phyloP scores from a whole-genome alignment of 1,140 invertebrate genomes.

The Brachionus koreanus region DNA sequence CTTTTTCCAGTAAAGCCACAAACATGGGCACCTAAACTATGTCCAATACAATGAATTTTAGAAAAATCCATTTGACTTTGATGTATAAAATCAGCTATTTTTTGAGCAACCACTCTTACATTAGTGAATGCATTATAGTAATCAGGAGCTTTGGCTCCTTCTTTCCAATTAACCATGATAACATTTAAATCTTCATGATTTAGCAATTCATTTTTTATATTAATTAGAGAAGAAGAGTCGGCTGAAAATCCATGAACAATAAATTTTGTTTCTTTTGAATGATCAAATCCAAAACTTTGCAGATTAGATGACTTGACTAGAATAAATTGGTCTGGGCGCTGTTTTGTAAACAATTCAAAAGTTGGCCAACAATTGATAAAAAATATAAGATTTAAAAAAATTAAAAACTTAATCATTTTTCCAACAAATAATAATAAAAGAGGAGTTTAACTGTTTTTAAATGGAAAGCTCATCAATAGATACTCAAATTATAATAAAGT shows the following conservation, averaged over 20 bases:
- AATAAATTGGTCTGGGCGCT: neutral
- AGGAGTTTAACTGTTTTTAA: neutral
- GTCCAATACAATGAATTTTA: constrained; percentile 43
- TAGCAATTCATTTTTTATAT: neutral
- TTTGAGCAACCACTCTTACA: neutral
- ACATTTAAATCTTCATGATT: neutral
- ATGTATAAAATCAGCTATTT: neutral
- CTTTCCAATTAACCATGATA: constrained; percentile 7
- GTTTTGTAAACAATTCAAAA: neutral
- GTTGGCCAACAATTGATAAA: neutral
- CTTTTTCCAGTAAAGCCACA: neutral
- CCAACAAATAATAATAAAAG: neutral
- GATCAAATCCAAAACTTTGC: neutral
- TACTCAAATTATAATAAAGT: neutral
- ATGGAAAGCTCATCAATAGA: neutral
- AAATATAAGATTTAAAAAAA: neutral
- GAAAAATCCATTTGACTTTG: neutral
- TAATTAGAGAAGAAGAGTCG: neutral
- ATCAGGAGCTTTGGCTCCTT: neutral
- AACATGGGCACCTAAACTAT: constrained; percentile 39
- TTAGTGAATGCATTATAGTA: neutral
- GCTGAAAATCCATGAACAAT: neutral
- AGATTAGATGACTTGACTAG: neutral
- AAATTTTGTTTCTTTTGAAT: neutral
- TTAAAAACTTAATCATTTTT: neutral